A percentile compares a stretch with the other conserved stretches of the same genome.
Conservation (phyloP, 1,140 invertebrate genomes). For the Pseudomyrmex dendroicus region DNA sequence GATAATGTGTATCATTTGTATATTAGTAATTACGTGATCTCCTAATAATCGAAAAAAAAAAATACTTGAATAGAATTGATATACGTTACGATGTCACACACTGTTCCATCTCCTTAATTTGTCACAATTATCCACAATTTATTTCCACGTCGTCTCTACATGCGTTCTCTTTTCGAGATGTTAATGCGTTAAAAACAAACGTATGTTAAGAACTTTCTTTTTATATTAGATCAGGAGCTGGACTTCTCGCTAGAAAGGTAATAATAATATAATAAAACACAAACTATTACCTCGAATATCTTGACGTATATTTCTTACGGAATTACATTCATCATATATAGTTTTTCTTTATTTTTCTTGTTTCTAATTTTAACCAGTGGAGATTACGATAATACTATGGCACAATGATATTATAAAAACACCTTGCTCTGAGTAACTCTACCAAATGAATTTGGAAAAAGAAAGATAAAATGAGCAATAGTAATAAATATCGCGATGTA, state of each 20-base stretch:
- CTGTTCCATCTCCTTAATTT: constrained; percentile 60
- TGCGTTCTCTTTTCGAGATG: constrained; percentile 37
- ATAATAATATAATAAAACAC: constrained; percentile 62
- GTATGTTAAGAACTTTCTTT: constrained; percentile 58
- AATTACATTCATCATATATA: constrained; percentile 32
- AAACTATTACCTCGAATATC: constrained; percentile 53
- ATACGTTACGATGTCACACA: constrained; percentile 55
- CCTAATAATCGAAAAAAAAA: constrained; percentile 58
- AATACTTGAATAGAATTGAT: constrained; percentile 55
- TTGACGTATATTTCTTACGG: constrained; percentile 53
- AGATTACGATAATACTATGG: neutral
- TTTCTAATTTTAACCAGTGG: constrained; percentile 8
- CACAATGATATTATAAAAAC: neutral
- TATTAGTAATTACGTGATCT: constrained; percentile 59
- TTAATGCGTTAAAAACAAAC: constrained; percentile 49
- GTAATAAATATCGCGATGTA: too few species aligned
- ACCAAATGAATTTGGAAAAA: neutral
- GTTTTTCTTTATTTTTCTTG: too few species aligned
- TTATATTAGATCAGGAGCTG: constrained; percentile 61
- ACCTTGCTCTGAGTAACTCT: too few species aligned
- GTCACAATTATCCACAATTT: constrained; percentile 51
- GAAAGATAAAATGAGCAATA: neutral
- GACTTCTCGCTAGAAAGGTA: constrained; percentile 60
- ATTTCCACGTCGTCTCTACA: constrained; percentile 43
- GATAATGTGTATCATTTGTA: constrained; percentile 64